phyloP scores from a whole-genome alignment of 64 coral and sea anemone species.

The Porites australiensis region DNA sequence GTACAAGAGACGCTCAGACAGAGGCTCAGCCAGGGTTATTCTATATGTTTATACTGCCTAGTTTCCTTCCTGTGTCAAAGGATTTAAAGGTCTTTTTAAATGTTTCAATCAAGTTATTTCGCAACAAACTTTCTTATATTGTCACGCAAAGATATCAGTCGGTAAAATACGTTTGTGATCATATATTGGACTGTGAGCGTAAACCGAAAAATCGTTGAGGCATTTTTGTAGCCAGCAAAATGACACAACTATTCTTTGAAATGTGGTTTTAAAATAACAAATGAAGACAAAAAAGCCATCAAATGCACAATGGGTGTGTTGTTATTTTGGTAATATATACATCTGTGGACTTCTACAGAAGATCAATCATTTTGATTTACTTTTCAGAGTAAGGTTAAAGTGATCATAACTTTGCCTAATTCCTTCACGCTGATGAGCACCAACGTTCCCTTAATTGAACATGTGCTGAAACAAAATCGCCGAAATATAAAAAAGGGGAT shows the following conservation, averaged over 20 bases:
- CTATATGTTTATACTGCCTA: too few species aligned
- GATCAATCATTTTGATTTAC: neutral
- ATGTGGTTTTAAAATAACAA: neutral
- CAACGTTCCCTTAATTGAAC: neutral
- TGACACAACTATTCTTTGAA: neutral
- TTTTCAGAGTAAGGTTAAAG: neutral
- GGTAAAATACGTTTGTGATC: neutral
- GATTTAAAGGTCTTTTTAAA: neutral
- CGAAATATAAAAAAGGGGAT: slow-evolving; percentile 1
- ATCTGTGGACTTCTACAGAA: neutral
- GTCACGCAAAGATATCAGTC: neutral
- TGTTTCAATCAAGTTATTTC: neutral
- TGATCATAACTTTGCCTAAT: neutral
- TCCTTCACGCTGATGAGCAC: neutral
- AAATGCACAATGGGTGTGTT: neutral
- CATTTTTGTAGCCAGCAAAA: neutral
- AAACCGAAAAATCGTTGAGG: neutral
- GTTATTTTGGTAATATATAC: neutral
- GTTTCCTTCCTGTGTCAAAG: neutral
- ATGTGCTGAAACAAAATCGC: neutral
- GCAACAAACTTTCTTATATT: neutral
- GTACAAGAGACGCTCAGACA: too few species aligned
- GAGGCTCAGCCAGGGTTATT: too few species aligned
- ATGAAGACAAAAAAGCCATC: neutral
- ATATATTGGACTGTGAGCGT: neutral